These are phyloP conservation scores for Pantherophis alleghaniensis DNA, from an alignment of 2,797 vertebrate genomes.

Conservation along the genomic window DNA sequence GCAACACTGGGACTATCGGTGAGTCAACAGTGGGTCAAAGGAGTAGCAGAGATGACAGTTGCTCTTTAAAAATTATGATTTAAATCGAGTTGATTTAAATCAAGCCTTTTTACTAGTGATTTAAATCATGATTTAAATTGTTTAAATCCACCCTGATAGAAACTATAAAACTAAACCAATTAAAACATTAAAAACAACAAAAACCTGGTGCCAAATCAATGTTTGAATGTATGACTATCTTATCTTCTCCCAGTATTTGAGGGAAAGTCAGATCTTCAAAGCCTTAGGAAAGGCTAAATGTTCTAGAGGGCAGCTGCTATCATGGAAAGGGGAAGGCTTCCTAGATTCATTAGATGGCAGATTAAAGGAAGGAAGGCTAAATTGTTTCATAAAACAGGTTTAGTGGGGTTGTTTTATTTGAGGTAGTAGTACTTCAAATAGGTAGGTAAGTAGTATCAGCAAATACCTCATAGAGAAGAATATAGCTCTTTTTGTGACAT, in stretches of 20 bases:
- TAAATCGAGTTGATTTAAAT: too few relatives aligned
- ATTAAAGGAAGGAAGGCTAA: not conserved
- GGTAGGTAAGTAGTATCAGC: not conserved
- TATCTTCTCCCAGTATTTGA: not conserved
- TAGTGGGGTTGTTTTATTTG: not conserved
- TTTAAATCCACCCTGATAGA: too few relatives aligned
- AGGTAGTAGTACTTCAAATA: too few relatives aligned
- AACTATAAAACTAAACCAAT: not conserved
- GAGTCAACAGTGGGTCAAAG: too few relatives aligned
- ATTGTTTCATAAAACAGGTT: not conserved
- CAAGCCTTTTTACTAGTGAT: too few relatives aligned
- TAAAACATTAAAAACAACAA: not conserved
- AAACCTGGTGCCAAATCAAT: not conserved
- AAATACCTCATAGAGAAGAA: not conserved
- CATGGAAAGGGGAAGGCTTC: not conserved
- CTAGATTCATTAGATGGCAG: not conserved
- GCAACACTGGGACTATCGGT: too few relatives aligned
- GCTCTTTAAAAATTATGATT: too few relatives aligned
- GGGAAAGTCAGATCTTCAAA: not conserved
- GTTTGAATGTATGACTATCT: not conserved
- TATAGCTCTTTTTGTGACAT: not conserved
- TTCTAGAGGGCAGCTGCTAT: not conserved
- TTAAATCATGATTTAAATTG: too few relatives aligned
- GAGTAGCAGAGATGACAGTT: too few relatives aligned
- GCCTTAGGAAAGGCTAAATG: not conserved